Percentiles rank a stretch among this genome's conserved stretches.
Evolutionary conservation across 2,888 invertebrate genomes (phyloP).

Genomic region (Antitype chi): DNA sequence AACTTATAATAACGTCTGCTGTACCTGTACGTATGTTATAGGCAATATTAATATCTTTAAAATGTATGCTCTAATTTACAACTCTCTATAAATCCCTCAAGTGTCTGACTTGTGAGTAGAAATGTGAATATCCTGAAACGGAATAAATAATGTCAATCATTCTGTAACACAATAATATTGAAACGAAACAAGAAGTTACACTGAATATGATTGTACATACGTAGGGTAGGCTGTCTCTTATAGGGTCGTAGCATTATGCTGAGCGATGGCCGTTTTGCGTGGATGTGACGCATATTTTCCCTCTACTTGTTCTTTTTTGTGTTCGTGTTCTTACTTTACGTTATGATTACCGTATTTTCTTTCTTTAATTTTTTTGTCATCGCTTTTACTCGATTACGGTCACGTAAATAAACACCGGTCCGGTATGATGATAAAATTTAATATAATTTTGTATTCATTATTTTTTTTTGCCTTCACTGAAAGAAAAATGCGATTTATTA

Average conservation of each 20-base stretch:
- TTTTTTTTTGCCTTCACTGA: background rate
- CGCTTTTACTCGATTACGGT: background rate
- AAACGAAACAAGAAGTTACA: constrained; percentile 30
- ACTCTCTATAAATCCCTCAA: constrained; percentile 42
- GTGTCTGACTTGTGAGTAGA: constrained; percentile 60
- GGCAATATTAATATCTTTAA: background rate
- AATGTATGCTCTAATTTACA: constrained; percentile 1
- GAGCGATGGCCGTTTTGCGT: too few relatives aligned
- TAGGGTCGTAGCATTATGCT: too few relatives aligned
- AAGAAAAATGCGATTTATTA: background rate
- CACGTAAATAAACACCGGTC: background rate
- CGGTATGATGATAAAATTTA: background rate
- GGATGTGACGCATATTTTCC: too few relatives aligned
- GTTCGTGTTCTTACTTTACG: too few relatives aligned
- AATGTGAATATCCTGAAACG: constrained; percentile 56
- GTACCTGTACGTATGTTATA: too few relatives aligned
- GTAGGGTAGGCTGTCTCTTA: background rate
- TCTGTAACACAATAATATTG: constrained; percentile 45
- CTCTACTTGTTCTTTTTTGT: too few relatives aligned
- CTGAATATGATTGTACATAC: background rate
- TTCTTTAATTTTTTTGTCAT: background rate
- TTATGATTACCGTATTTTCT: too few relatives aligned
- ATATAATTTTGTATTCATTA: background rate
- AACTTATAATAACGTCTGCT: background rate
- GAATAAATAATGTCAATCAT: constrained; percentile 63